Conservation (phyloP, 2,888 invertebrate genomes). For the Orchestes rusci region DNA sequence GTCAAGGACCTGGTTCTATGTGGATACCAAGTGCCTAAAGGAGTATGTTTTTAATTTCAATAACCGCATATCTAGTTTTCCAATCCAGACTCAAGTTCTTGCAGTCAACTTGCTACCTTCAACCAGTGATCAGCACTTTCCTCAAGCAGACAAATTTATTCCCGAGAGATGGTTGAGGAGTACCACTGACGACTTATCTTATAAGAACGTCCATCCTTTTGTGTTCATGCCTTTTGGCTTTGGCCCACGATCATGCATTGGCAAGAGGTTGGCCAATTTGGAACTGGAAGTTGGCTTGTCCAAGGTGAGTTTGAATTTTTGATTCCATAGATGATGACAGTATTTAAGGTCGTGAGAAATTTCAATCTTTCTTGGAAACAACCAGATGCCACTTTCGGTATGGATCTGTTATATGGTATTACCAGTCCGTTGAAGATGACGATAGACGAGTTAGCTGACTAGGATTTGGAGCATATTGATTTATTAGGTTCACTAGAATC, state of each 20-base stretch:
- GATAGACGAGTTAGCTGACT: constrained; percentile 16
- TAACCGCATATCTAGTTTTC: too few relatives aligned
- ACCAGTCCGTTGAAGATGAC: constrained; percentile 26
- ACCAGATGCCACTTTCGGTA: constrained; percentile 29
- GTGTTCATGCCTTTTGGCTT: constrained; percentile 60
- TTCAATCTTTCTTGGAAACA: constrained; percentile 36
- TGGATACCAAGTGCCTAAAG: constrained; percentile 41
- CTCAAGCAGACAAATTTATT: constrained; percentile 30
- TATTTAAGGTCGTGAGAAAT: constrained; percentile 24
- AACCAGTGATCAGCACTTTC: constrained; percentile 22
- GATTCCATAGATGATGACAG: background rate
- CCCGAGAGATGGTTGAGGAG: constrained; percentile 36
- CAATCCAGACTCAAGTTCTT: constrained; percentile 26
- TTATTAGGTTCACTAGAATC: too few relatives aligned
- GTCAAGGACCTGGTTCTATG: constrained; percentile 37
- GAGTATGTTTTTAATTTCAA: constrained; percentile 34
- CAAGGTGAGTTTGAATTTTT: constrained; percentile 28
- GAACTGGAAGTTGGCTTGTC: constrained; percentile 40
- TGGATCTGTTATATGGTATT: constrained; percentile 30
- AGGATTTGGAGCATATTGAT: too few relatives aligned
- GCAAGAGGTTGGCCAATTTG: constrained; percentile 63
- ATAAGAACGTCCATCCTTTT: constrained; percentile 48
- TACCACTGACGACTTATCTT: constrained; percentile 26
- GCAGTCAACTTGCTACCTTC: constrained; percentile 15
- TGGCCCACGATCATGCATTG: constrained; percentile 61